Conservation (phyloP, 2,888 invertebrate species). For the Drosophila affinis region DNA sequence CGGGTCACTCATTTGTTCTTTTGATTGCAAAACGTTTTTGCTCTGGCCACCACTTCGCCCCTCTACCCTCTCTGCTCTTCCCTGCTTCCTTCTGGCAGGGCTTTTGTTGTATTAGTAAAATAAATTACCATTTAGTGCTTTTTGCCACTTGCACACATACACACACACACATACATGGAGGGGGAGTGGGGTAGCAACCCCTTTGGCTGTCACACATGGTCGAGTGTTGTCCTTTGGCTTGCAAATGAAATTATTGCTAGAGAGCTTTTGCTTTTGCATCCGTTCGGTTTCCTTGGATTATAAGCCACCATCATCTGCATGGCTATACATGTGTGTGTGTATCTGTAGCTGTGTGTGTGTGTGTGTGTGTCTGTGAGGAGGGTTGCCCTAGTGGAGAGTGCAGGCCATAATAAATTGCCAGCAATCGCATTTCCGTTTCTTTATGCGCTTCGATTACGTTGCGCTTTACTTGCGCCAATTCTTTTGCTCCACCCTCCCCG, state of each 20-base stretch:
- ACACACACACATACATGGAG: not conserved
- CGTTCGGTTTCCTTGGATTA: constrained; percentile 65
- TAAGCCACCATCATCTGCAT: constrained; percentile 52
- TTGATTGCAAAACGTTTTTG: constrained; percentile 71
- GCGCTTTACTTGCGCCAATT: constrained; percentile 68
- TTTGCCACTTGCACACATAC: constrained; percentile 64
- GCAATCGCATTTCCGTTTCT: constrained; percentile 78
- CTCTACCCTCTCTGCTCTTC: not conserved
- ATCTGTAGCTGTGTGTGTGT: constrained; percentile 10
- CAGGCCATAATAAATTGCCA: constrained; percentile 78
- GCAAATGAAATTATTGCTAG: constrained; percentile 77
- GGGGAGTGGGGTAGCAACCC: constrained; percentile 22
- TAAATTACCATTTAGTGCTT: constrained; percentile 79
- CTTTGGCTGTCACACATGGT: constrained; percentile 67
- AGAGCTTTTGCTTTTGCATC: constrained; percentile 67
- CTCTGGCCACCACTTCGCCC: constrained; percentile 7
- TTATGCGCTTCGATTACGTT: constrained; percentile 74
- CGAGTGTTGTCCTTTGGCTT: constrained; percentile 72
- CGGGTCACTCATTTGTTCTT: constrained; percentile 76
- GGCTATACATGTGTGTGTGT: not conserved
- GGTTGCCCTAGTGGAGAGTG: constrained; percentile 59
- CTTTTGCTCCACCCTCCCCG: constrained; percentile 13
- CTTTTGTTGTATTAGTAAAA: constrained; percentile 78
- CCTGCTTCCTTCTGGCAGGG: constrained; percentile 9
- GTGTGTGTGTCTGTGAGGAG: constrained; percentile 19